Evolutionary conservation across 1,140 invertebrate genomes (phyloP).

Genomic region (Caenorhabditis tropicalis): DNA sequence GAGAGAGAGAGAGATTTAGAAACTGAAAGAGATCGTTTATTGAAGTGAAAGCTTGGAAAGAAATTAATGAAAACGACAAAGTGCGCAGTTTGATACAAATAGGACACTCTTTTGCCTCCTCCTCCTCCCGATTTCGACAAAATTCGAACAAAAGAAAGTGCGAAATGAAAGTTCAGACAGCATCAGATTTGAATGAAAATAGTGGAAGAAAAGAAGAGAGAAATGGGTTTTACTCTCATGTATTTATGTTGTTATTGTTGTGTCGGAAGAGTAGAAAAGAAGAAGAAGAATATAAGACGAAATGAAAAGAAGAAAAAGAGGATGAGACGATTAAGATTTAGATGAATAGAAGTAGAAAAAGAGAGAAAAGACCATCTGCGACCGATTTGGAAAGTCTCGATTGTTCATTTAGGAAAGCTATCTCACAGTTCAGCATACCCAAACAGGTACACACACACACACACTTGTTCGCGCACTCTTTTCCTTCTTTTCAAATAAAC

Average conservation of each 20-base stretch:
- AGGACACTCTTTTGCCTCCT: not conserved
- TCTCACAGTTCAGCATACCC: not conserved
- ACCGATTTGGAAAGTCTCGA: not conserved
- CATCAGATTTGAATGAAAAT: not conserved
- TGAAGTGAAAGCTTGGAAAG: not conserved
- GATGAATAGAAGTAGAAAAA: not conserved
- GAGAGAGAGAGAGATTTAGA: not conserved
- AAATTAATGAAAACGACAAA: slow-evolving; percentile 36
- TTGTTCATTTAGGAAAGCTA: not conserved
- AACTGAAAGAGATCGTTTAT: not conserved
- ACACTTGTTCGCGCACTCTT: slow-evolving; percentile 2
- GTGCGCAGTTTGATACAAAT: slow-evolving; percentile 24
- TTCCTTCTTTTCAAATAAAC: slow-evolving; percentile 25
- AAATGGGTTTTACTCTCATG: not conserved
- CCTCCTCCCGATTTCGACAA: not conserved
- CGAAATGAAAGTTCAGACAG: slow-evolving; percentile 16
- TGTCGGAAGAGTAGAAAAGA: not conserved
- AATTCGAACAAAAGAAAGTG: not conserved
- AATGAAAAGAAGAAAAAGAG: not conserved
- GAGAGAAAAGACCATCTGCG: slow-evolving; percentile 31
- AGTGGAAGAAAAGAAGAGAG: not conserved
- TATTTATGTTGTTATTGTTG: slow-evolving; percentile 45
- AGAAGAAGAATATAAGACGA: not conserved
- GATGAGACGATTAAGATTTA: not conserved
- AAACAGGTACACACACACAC: not conserved